Evolutionary conservation across 2,797 vertebrate species (phyloP), one percentile per base, ranked within the genome.

Genomic region (Prunella strophiata): DNA sequence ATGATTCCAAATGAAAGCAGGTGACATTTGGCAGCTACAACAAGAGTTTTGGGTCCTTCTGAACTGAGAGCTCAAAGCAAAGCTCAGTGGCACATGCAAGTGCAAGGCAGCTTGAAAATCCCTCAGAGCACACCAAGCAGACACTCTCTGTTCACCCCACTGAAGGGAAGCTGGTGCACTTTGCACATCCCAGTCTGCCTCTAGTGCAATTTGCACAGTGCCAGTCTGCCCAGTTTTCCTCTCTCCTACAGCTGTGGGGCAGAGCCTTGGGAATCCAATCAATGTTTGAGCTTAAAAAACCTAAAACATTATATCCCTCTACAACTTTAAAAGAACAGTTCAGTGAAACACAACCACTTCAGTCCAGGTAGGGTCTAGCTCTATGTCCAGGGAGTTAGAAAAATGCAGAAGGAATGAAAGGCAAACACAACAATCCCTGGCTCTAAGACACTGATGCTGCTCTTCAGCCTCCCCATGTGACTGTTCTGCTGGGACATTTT

Each of bases 1-100:
- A 82, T 51, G 59, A 92, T 81, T 82, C 91, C 76, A 86, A 84
- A 91, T 52, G 80, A 86, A 93, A 94, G 89, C 55, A 76, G 74
- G 79, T 76, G 85, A 86, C 63, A 73, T 62, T 54, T 13, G 5
- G 59, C 85, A 85, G 55, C 63, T 78, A 52, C 0, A 1, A 77
- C 52, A 52, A 50, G 89, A 73, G 67, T n/a, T 88, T 50, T 47
- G 50, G 22, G 67, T 61, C 59, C 26, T 90, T 93, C 63, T 67
- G 80, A 91, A 90, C 34, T 3, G 32, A 78, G 32, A 91, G 50
- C 87, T 88, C 62, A 84, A 72, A 88, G 82, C 11, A 58, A 83
- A 84, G 82, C 71, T 83, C 51, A 50, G 82, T 43, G 43, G 48
- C n/a, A 47, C 0, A 9, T 17, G 36, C 58, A 50, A 91, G 68